Percentiles rank a stretch among this genome's conserved stretches.
These are phyloP conservation scores for Hydractinia symbiolongicarpus DNA, from an alignment of 30 jellyfish, hydroid and myxozoan genomes.

Conservation along the genomic window DNA sequence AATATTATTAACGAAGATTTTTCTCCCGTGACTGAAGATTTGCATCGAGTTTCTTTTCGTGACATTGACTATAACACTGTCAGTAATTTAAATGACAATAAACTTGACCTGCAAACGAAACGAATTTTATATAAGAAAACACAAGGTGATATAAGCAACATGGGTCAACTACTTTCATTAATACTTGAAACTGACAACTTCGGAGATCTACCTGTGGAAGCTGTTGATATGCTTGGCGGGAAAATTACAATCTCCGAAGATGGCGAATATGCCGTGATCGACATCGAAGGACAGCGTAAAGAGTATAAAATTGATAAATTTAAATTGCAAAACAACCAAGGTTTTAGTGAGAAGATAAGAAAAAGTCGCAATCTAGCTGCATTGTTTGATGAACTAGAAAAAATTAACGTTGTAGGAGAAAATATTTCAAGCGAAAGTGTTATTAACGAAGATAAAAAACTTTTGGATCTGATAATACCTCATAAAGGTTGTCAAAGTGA, in stretches of 20 bases:
- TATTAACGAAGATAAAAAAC: neutral
- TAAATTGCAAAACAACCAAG: constrained; percentile 13
- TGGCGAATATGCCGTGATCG: constrained; percentile 33
- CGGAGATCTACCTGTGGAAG: neutral
- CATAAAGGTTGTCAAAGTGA: neutral
- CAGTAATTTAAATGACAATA: too few species aligned
- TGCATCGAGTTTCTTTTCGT: too few species aligned
- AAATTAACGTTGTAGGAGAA: constrained; percentile 6
- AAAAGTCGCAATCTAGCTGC: constrained; percentile 18
- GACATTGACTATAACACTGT: too few species aligned
- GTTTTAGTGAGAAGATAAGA: constrained; percentile 15
- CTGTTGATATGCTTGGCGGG: constrained; percentile 24
- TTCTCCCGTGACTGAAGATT: too few species aligned
- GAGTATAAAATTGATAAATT: constrained; percentile 27
- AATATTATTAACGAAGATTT: too few species aligned
- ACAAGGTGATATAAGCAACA: neutral
- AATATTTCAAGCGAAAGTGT: neutral
- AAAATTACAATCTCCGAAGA: constrained; percentile 26
- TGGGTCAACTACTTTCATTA: constrained; percentile 7
- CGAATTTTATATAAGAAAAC: too few species aligned
- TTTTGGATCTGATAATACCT: neutral
- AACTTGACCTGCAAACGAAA: too few species aligned
- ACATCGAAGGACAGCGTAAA: constrained; percentile 21
- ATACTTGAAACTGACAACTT: constrained; percentile 6
- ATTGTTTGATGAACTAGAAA: constrained; percentile 8